phyloP scores from a whole-genome alignment of 2,888 invertebrate species.

The Autographa gamma region DNA sequence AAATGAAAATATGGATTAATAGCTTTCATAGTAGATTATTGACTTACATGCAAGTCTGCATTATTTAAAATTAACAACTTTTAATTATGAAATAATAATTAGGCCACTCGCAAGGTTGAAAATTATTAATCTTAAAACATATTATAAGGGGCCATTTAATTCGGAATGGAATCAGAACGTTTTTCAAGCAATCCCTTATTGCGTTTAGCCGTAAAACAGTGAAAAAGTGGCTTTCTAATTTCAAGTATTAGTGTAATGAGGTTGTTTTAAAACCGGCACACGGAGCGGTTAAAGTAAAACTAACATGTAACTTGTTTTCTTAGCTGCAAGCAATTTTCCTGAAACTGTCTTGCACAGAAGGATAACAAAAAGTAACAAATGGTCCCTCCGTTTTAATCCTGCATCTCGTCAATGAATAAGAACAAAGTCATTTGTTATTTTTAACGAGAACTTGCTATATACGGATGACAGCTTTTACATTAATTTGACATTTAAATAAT shows the following conservation, averaged over 20 bases:
- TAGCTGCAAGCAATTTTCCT: slow-evolving; percentile 18
- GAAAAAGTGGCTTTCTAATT: no score
- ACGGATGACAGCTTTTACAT: not conserved
- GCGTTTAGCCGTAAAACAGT: not conserved
- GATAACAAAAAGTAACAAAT: slow-evolving; percentile 35
- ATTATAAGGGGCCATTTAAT: no score
- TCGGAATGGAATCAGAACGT: no score
- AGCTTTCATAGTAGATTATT: no score
- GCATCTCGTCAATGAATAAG: slow-evolving; percentile 28
- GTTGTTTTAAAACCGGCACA: not conserved
- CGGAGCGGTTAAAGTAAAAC: not conserved
- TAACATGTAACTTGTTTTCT: slow-evolving; percentile 1
- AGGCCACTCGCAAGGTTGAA: no score
- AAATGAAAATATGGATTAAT: no score
- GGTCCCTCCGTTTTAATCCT: slow-evolving; percentile 26
- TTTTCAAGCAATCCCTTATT: not conserved
- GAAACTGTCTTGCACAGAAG: slow-evolving; percentile 17
- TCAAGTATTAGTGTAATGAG: no score
- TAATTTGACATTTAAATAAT: not conserved
- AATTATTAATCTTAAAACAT: no score
- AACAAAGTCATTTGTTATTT: slow-evolving; percentile 38
- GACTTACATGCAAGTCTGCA: no score
- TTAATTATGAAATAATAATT: no score
- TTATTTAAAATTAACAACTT: no score
- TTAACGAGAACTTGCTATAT: slow-evolving; percentile 13